Evolutionary conservation across 2,888 invertebrate genomes (phyloP).

Genomic region (Parasteatoda lunata): DNA sequence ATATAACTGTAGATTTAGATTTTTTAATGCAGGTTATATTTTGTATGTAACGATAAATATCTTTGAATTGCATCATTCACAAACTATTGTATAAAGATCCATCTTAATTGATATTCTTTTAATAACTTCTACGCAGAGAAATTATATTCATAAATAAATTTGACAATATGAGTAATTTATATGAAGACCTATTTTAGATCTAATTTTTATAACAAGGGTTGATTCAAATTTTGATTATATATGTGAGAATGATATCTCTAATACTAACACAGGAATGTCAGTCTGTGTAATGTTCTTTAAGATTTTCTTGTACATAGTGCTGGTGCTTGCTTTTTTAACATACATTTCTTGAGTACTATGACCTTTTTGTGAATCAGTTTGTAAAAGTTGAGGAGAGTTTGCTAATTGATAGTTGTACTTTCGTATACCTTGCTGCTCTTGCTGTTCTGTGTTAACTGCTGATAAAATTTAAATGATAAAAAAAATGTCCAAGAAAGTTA

Average conservation of each 20-base stretch:
- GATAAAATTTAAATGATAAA: no score
- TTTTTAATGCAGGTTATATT: constrained; percentile 52
- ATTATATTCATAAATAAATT: constrained; percentile 53
- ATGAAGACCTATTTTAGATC: constrained; percentile 48
- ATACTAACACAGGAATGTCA: not conserved
- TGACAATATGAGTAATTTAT: constrained; percentile 25
- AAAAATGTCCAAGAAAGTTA: no score
- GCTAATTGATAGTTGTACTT: no score
- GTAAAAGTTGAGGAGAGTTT: no score
- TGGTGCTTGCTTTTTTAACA: constrained; percentile 45
- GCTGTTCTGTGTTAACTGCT: no score
- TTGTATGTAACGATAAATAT: constrained; percentile 49
- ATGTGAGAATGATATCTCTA: not conserved
- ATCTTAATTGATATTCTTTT: constrained; percentile 4
- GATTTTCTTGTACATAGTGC: constrained; percentile 37
- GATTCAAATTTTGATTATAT: not conserved
- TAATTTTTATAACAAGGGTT: constrained; percentile 36
- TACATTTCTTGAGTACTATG: not conserved
- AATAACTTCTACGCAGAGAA: constrained; percentile 51
- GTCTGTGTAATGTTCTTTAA: constrained; percentile 28
- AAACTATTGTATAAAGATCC: constrained; percentile 45
- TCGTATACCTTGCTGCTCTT: no score
- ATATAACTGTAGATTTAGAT: constrained; percentile 59
- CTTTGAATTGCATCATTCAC: constrained; percentile 22
- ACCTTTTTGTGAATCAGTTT: no score